phyloP scores from a whole-genome alignment of 2,888 invertebrate genomes.

The Caenorhabditis virilis region DNA sequence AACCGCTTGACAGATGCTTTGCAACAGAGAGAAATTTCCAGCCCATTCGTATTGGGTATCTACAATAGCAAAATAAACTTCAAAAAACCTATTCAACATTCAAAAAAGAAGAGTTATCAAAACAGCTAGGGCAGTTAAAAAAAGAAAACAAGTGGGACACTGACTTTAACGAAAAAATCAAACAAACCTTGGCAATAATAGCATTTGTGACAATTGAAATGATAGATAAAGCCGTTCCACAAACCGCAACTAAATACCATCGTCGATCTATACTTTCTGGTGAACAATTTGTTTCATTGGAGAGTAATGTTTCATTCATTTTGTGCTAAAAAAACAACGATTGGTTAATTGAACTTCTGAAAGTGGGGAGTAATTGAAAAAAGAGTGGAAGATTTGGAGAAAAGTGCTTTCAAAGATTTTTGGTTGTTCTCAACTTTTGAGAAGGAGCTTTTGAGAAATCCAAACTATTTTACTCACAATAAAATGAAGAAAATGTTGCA shows the following conservation, averaged over 20 bases:
- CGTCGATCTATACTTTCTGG: constrained; percentile 42
- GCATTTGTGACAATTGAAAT: constrained; percentile 45
- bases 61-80: neutral
- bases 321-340: neutral
- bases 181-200: constrained; percentile 43
- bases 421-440: too few relatives aligned
- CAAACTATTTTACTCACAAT: too few relatives aligned
- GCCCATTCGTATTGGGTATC: neutral
- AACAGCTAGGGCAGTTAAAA: neutral
- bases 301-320: neutral
- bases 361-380: too few relatives aligned
- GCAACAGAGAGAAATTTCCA: neutral
- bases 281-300: constrained; percentile 12
- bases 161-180: neutral
- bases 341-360: neutral
- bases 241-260: constrained; percentile 65
- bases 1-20: too few relatives aligned
- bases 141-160: neutral
- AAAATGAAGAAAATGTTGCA: too few relatives aligned
- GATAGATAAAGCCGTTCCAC: constrained; percentile 56
- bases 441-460: too few relatives aligned
- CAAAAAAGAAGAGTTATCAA: neutral
- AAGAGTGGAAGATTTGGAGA: too few relatives aligned
- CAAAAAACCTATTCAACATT: neutral
- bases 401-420: too few relatives aligned